Base-by-base conservation (phyloP, 2,113 vertebrate species). In the Aepyceros melampus region DNA sequence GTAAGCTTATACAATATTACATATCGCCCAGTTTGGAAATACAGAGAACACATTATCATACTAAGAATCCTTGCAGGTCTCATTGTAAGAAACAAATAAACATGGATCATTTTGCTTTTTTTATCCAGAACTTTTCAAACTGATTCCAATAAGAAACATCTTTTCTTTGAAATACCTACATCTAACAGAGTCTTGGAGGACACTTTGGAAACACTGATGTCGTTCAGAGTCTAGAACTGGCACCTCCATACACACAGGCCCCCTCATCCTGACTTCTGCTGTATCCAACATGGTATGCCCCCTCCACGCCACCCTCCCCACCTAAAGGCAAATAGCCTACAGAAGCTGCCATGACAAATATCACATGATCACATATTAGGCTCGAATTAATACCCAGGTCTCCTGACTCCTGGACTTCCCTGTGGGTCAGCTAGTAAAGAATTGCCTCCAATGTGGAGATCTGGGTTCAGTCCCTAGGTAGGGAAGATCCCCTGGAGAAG, bases 241-340 rank as follows among this genome's bases (percentile, higher is more conserved):
- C 5, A 16, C 53, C 21, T 11, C 3, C 7, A 7, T 6, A 23
- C 14, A 55, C 11, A 84, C 4, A 15, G 21, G 11, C 1, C 8
- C 36, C 16, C 14, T 14, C 9, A 25, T 6, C 29, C 11, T 16
- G 14, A 36, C 29, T 40, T 15, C 33, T 10, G 17, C 45, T 85
- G 1, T 53, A 21, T n/a, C 29, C 45, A 53, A 15, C 0, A 3
- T n/a, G 5, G 16, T 23, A 14, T 6, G 7, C 1, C 83, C 16
- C 19, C 8, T 78, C 31, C n/a, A n/a, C 4, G 4, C 7, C 7
- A 83, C 33, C 23, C n/a, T 67, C 31, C 1, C n/a, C 4, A 5
- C 11, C 17, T 74, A 58, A 91, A 47, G 16, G 47, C 13, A 87
- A 91, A 78, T 0, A 7, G 14, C 43, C 82, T 90, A 29, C 33